These are phyloP conservation scores for Cheirogaleus medius DNA, from an alignment of 2,113 vertebrate genomes.

Conservation along the genomic window DNA sequence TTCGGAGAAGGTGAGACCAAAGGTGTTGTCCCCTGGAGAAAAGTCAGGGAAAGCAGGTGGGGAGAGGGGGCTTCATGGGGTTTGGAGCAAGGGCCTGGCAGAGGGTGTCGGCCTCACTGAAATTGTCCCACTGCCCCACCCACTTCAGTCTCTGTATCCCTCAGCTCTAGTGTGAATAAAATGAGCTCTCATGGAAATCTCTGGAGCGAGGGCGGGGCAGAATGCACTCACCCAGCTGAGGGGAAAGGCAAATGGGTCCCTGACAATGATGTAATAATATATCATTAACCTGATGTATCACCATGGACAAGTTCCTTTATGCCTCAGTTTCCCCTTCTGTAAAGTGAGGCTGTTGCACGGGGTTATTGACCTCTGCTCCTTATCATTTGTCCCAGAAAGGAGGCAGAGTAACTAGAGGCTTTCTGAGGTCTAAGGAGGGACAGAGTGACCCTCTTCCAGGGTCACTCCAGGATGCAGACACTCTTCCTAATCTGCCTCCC, in stretches of 20 bases:
- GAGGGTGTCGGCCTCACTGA: rapidly evolving
- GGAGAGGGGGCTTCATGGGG: not conserved
- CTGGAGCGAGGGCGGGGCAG: not conserved
- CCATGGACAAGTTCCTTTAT: not conserved
- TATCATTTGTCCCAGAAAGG: not conserved
- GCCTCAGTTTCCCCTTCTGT: not conserved
- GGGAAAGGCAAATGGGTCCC: not conserved
- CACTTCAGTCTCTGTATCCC: not conserved
- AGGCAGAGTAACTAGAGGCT: not conserved
- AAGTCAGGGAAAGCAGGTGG: not conserved
- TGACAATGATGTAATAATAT: too few species aligned
- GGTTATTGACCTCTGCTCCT: not conserved
- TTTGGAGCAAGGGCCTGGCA: not conserved
- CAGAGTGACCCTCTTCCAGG: too few species aligned
- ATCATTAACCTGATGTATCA: too few species aligned
- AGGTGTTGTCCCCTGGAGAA: not conserved
- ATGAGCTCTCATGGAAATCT: not conserved
- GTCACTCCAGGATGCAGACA: not conserved
- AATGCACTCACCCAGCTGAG: not conserved
- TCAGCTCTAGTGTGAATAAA: not conserved
- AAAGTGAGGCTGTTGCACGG: not conserved
- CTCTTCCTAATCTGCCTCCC: not conserved
- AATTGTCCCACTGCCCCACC: too few species aligned
- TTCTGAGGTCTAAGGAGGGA: not conserved
- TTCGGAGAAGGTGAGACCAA: not conserved